A percentile compares a stretch with the other conserved stretches of the same genome.
Evolutionary conservation across 2,797 vertebrate species (phyloP).

Genomic region (Ambastaia sidthimunki): DNA sequence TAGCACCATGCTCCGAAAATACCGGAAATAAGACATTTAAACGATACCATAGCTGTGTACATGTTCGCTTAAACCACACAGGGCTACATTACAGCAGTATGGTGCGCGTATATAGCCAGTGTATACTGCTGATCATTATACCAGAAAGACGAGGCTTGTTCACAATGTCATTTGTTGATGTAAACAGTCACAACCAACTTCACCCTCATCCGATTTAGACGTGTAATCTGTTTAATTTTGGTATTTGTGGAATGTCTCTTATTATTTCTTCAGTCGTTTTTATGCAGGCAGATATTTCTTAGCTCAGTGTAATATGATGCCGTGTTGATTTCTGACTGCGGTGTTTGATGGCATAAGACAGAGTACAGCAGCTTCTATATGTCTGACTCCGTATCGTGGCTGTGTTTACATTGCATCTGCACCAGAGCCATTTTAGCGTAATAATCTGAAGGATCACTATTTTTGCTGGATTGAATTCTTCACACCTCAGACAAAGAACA

Average conservation of each 20-base stretch:
- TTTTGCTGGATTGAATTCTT: not conserved
- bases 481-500: not conserved
- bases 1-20: constrained; percentile 5
- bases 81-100: not conserved
- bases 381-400: not conserved
- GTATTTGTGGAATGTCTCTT: constrained; percentile 59
- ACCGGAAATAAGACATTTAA: constrained; percentile 32
- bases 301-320: not conserved
- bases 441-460: too few relatives aligned
- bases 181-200: constrained; percentile 31
- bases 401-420: constrained; percentile 4
- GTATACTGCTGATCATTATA: not conserved
- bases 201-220: constrained; percentile 41
- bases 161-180: not conserved
- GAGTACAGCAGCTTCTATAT: not conserved
- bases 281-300: constrained; percentile 29
- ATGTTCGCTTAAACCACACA: not conserved
- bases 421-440: not conserved
- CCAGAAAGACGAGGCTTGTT: constrained; percentile 24
- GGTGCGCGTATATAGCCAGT: not conserved
- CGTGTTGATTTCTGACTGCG: constrained; percentile 1
- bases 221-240: constrained; percentile 65
- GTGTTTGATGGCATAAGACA: not conserved
- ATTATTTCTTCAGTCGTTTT: constrained; percentile 4
- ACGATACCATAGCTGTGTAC: not conserved